These are phyloP conservation scores for Tachysurus vachellii DNA, from an alignment of 2,113 vertebrate genomes.

Conservation along the genomic window DNA sequence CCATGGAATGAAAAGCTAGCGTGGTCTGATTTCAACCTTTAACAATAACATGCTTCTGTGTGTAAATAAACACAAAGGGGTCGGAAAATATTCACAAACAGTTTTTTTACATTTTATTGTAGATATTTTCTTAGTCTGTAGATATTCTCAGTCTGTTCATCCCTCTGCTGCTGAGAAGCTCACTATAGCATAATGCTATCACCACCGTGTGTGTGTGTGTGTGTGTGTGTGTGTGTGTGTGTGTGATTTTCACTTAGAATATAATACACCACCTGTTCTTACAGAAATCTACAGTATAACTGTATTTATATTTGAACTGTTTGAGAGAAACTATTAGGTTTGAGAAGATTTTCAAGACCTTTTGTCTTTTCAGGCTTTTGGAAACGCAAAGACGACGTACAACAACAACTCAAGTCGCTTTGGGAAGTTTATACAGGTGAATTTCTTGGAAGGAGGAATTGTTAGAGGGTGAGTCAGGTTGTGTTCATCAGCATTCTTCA, in stretches of 20 bases:
- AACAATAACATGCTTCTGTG: neutral
- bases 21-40: neutral
- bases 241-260: too few species aligned
- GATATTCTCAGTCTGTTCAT: neutral
- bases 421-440: slow-evolving; percentile 96
- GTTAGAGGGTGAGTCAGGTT: slow-evolving; percentile 84
- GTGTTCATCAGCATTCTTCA: neutral
- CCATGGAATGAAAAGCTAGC: neutral
- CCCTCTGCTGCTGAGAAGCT: neutral
- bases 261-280: too few species aligned
- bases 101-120: slow-evolving; percentile 7
- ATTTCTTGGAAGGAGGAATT: slow-evolving; percentile 90
- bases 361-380: slow-evolving; percentile 82
- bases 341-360: neutral
- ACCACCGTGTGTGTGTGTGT: neutral
- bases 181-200: neutral
- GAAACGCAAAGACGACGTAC: slow-evolving; percentile 89
- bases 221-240: neutral
- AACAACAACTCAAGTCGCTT: slow-evolving; percentile 98
- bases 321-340: too few species aligned
- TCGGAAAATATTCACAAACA: neutral
- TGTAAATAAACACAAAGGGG: too few species aligned
- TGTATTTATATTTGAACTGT: too few species aligned
- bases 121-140: slow-evolving; percentile 12
- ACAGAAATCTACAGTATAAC: too few species aligned